Conservation (phyloP, 2,888 invertebrate genomes). For the Micropterix aruncella region DNA sequence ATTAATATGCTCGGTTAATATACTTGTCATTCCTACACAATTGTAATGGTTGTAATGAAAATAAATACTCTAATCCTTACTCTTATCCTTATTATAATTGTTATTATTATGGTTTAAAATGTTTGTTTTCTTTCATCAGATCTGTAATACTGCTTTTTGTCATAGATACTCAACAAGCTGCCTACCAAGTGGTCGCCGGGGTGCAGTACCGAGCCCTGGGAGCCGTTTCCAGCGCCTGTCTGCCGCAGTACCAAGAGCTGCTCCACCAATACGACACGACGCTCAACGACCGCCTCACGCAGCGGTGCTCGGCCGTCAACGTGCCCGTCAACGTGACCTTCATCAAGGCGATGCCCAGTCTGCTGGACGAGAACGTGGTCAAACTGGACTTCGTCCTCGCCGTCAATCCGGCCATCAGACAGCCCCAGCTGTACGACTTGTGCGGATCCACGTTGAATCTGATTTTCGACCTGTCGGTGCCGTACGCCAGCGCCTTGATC, state of each 20-base stretch:
- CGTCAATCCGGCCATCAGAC: conserved; percentile 75
- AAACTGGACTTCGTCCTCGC: conserved; percentile 82
- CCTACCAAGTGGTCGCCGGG: conserved; percentile 78
- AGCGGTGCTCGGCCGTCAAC: conserved; percentile 87
- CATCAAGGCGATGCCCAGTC: conserved; percentile 62
- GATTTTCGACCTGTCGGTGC: conserved; percentile 88
- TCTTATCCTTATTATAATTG: too few species aligned
- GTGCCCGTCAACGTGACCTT: conserved; percentile 91
- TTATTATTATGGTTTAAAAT: neutral
- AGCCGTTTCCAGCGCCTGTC: conserved; percentile 71
- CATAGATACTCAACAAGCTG: conserved; percentile 92
- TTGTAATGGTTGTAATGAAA: too few species aligned
- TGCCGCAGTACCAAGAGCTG: conserved; percentile 74
- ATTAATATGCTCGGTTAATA: too few species aligned
- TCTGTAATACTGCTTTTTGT: too few species aligned
- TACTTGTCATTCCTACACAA: too few species aligned
- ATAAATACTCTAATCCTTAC: too few species aligned
- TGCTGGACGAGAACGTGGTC: conserved; percentile 76
- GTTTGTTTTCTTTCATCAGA: too few species aligned
- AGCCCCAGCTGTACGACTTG: conserved; percentile 85
- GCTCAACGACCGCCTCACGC: conserved; percentile 70
- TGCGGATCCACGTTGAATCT: conserved; percentile 88
- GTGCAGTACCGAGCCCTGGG: conserved; percentile 83
- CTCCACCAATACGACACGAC: conserved; percentile 66
- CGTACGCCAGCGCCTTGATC: conserved; percentile 80